Evolutionary conservation across 2,888 invertebrate species (phyloP), one percentile per base, ranked within the genome.

Genomic region (Drosophila bunnanda): DNA sequence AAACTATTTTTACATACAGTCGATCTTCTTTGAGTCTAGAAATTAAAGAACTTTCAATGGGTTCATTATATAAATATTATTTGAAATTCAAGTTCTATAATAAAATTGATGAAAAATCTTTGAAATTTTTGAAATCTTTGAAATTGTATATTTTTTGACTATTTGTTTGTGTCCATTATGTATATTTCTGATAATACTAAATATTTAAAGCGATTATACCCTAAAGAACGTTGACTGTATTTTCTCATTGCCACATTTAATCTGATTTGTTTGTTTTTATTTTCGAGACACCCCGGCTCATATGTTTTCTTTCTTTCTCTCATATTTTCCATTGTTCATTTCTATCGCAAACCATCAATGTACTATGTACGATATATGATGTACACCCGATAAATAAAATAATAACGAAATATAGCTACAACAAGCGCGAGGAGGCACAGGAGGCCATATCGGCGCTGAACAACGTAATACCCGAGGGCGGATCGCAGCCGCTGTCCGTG

Each of bases 391-490:
- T 59, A 48, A 39, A 32, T 20, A 10, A 60, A 25, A 54, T 30
- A 50, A 20, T 30, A 43, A 36, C 12, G 20, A 46, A 43, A 41
- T 90, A 20, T 88, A 97, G 97, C 92, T 98, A 94, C 91, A 96
- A 97, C 86, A 96, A 96, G 89, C 95, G 97, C 62, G 96, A 97
- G 90, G 97, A 98, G 92, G 98, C 98, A 22, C 96, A 97, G 90
- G 96, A 96, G 81, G 98, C 98, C 69, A 98, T 98, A 89, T 95
- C 95, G 52, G 95, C 95, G 75, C 93, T 98, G 79, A 97, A 98
- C 92, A 97, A 97, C 79, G 96, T 96, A 75, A 95, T 97, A 92
- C 96, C 97, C 57, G 96, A 96, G 81, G 97, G 97, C 77, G 96
- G 96, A 70, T 95, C 95, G 73, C 96, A 97, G 90, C 96, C 97